Conservation (phyloP, 2,888 invertebrate genomes). For the Oxytorus armatus region DNA sequence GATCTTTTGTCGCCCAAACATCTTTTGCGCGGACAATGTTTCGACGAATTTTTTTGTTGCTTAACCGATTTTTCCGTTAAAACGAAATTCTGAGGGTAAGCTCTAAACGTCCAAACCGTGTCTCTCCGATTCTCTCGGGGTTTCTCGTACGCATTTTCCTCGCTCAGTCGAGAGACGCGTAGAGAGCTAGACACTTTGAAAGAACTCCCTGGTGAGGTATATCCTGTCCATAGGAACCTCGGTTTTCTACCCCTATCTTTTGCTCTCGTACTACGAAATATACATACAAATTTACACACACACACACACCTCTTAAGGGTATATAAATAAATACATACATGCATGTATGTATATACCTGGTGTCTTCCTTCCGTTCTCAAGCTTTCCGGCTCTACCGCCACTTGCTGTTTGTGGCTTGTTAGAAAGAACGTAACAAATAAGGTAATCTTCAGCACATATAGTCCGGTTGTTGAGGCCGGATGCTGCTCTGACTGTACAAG, state of each 20-base stretch:
- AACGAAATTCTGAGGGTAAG: background rate
- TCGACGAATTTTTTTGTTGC: too few species aligned
- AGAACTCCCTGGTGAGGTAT: slow-evolving; percentile 70
- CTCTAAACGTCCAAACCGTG: background rate
- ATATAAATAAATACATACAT: background rate
- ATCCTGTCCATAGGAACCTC: slow-evolving; percentile 31
- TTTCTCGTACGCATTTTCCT: slow-evolving; percentile 42
- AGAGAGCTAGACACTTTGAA: slow-evolving; percentile 54
- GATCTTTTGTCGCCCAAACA: too few species aligned
- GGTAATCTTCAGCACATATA: slow-evolving; percentile 82
- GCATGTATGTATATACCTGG: background rate
- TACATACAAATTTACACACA: background rate
- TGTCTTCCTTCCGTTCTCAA: slow-evolving; percentile 19
- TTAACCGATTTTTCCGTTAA: background rate
- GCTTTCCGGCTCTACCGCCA: slow-evolving; percentile 38
- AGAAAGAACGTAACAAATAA: slow-evolving; percentile 82
- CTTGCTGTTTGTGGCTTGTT: slow-evolving; percentile 80
- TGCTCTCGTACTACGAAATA: slow-evolving; percentile 13
- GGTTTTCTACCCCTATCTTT: slow-evolving; percentile 14
- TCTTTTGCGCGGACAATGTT: too few species aligned
- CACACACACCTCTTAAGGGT: background rate
- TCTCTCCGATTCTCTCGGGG: slow-evolving; percentile 37
- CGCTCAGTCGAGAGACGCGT: slow-evolving; percentile 47
- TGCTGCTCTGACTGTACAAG: slow-evolving; percentile 80
- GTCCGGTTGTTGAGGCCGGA: slow-evolving; percentile 78